A percentile compares a stretch with the other conserved stretches of the same genome.
These are phyloP conservation scores for Hassar affinis DNA, from an alignment of 2,113 vertebrate species.

Conservation along the genomic window DNA sequence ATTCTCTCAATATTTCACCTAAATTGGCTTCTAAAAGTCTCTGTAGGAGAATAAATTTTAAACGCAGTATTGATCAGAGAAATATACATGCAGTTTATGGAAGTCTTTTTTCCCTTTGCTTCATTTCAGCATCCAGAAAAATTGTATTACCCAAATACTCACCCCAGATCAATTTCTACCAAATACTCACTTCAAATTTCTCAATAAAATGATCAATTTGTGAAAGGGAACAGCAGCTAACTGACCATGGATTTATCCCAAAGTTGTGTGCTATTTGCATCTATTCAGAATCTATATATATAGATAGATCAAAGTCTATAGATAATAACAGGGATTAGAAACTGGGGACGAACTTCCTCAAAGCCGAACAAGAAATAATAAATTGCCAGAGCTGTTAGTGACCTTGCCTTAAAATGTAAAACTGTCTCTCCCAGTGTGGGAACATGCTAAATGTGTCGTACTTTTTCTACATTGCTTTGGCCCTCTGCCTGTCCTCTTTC, in stretches of 20 bases:
- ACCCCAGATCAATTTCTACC: too few relatives aligned
- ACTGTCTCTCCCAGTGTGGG: neutral
- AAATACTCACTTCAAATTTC: neutral
- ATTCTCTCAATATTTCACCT: neutral
- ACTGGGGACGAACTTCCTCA: neutral
- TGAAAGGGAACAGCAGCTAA: neutral
- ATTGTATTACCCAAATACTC: neutral
- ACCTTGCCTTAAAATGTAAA: constrained; percentile 5
- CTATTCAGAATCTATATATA: constrained; percentile 26
- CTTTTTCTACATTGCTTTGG: neutral
- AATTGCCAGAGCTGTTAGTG: neutral
- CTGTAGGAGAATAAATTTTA: neutral
- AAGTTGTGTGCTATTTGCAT: constrained; percentile 23
- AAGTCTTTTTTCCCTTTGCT: neutral
- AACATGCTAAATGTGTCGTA: neutral
- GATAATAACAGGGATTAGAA: neutral
- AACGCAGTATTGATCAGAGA: constrained; percentile 23
- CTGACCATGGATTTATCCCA: constrained; percentile 15
- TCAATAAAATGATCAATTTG: neutral
- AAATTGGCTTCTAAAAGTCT: constrained; percentile 16
- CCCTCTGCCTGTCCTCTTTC: constrained; percentile 14
- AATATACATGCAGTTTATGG: neutral
- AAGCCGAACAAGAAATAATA: constrained; percentile 10
- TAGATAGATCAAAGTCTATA: too few relatives aligned
- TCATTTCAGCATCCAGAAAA: neutral